Base-by-base conservation (phyloP, 2,797 vertebrate genomes). In the Aplochiton taeniatus region DNA sequence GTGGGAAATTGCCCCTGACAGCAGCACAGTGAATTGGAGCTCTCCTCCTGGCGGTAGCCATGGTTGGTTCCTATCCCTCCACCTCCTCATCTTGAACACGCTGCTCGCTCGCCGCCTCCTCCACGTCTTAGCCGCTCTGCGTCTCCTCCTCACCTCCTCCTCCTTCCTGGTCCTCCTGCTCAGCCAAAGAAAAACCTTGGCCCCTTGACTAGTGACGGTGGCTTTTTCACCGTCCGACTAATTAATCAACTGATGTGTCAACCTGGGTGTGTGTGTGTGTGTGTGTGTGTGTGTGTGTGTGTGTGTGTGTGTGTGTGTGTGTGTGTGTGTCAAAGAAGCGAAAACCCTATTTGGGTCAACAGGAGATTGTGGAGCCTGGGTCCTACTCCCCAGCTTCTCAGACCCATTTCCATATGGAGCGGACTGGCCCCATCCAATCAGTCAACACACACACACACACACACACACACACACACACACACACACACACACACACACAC, bases 351-450 rank as follows among this genome's bases (percentile, higher is more conserved):
- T 73, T 83, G 76, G 83, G 85, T 86, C 78, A 84, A 63, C 64
- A 56, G 71, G 65, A 83, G 75, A 71, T 72, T 66, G 47, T 47
- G 3, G 69, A 76, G 13, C 49, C 8, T n/a, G 13, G 13, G 8
- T 51, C 49, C 49, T n/a, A 12, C n/a, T 16, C 12, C 49, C 11
- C 14, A 12, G 8, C 49, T 3, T 51, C 49, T 3, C n/a, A 62
- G 62, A 61, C 84, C 81, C 68, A 86, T 87, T 87, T 79, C 79
- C 82, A 83, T 85, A 82, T 55, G 51, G 42, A 83, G 78, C 69
- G 50, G 43, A 68, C 55, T 9, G 11, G 69, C 62, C 73, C 42
- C n/a, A 61, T 73, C 74, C 76, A 79, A 81, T 84, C 77, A 76
- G 69, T 79, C 81, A 71, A 71, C 73, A 76, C 31, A 6, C 31